Percentiles rank a stretch among this genome's conserved stretches.
Conservation (phyloP, 2,113 vertebrate genomes). For the Lontra canadensis region DNA sequence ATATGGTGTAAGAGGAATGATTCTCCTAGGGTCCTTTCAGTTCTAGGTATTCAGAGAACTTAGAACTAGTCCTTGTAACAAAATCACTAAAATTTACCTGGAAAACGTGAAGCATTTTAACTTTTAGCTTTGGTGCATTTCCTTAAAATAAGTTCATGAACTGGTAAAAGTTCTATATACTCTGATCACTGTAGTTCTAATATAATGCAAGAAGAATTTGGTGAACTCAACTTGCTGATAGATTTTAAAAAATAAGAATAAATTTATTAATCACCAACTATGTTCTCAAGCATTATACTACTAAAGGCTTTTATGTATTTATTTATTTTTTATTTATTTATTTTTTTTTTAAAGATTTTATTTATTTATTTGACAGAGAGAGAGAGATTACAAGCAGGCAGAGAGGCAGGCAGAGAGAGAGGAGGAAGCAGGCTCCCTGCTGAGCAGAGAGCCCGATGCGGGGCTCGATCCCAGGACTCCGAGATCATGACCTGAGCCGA, state of each 20-base stretch:
- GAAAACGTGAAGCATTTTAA: constrained; percentile 6
- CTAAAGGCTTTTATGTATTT: background rate
- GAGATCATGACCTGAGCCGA: too few relatives aligned
- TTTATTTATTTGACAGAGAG: too few relatives aligned
- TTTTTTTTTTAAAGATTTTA: too few relatives aligned
- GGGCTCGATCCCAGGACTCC: too few relatives aligned
- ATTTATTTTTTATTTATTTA: too few relatives aligned
- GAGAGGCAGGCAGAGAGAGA: too few relatives aligned
- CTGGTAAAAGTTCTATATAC: background rate
- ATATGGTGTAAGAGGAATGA: background rate
- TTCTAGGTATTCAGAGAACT: background rate
- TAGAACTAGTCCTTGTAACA: background rate
- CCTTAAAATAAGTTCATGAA: constrained; percentile 13
- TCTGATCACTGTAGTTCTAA: constrained; percentile 18
- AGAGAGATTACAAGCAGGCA: too few relatives aligned
- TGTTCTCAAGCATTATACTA: constrained; percentile 37
- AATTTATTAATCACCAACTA: constrained; percentile 1
- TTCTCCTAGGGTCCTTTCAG: background rate
- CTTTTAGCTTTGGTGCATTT: background rate
- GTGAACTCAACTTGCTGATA: background rate
- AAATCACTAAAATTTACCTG: constrained; percentile 25
- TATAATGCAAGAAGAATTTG: constrained; percentile 3
- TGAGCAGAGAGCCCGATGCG: too few relatives aligned
- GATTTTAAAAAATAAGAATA: constrained; percentile 44
- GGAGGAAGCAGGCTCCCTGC: too few relatives aligned